These are phyloP conservation scores for Trididemnum clinides DNA, from an alignment of 23 tunicate genomes.

Conservation along the genomic window DNA sequence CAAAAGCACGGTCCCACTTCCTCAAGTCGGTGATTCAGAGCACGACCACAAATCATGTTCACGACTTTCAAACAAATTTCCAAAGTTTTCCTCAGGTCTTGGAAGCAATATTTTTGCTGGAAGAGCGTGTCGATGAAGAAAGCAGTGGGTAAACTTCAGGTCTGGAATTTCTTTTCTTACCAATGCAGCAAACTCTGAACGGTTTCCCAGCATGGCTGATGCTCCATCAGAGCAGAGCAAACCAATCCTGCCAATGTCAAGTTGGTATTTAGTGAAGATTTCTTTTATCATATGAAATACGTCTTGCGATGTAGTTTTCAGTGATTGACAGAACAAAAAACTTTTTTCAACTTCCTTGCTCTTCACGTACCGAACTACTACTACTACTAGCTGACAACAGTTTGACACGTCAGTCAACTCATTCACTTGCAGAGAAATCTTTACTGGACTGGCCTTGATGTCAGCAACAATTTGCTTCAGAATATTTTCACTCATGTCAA, in stretches of 20 bases:
- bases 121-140: slow-evolving; percentile 26
- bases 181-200: slow-evolving; percentile 35
- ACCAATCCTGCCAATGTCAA: slow-evolving; percentile 8
- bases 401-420: no score
- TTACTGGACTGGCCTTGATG: not conserved
- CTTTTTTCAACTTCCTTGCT: slow-evolving; percentile 36
- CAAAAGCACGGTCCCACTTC: no score
- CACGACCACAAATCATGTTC: slow-evolving; percentile 28
- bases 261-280: no score
- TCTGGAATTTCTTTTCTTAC: slow-evolving; percentile 39
- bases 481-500: slow-evolving; percentile 34
- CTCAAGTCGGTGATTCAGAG: slow-evolving; percentile 4
- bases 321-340: slow-evolving; percentile 56
- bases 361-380: slow-evolving; percentile 41
- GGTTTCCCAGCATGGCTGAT: slow-evolving; percentile 47
- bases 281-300: slow-evolving; percentile 27
- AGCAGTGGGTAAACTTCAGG: slow-evolving; percentile 16
- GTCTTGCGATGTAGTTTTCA: slow-evolving; percentile 30
- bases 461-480: slow-evolving; percentile 47
- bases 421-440: slow-evolving; percentile 41
- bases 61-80: slow-evolving; percentile 29
- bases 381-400: slow-evolving; percentile 26
- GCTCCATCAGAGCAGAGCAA: slow-evolving; percentile 49
- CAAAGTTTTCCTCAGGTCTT: slow-evolving; percentile 20
- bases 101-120: slow-evolving; percentile 20